Evolutionary conservation across 1,140 invertebrate genomes (phyloP).

Genomic region (Macrobrachium rosenbergii): DNA sequence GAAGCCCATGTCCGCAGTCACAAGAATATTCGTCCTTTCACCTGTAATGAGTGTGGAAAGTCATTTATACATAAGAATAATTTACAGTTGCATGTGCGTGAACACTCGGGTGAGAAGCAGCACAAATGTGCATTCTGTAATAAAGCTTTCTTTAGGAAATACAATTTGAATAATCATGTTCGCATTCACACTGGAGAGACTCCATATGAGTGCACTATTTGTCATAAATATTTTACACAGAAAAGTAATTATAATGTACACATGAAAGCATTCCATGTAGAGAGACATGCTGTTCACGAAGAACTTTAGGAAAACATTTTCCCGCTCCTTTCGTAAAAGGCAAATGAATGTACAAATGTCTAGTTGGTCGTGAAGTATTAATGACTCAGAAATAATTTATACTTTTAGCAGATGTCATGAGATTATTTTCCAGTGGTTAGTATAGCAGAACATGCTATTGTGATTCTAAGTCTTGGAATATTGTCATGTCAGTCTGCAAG

Average conservation of each 20-base stretch:
- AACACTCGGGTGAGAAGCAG: slow-evolving; percentile 90
- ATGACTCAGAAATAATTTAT: slow-evolving; percentile 13
- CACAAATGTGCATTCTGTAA: slow-evolving; percentile 90
- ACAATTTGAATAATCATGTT: slow-evolving; percentile 89
- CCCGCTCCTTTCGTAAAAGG: neutral
- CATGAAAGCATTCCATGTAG: slow-evolving; percentile 66
- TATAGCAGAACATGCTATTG: neutral
- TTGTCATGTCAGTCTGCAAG: no score
- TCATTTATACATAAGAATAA: slow-evolving; percentile 95
- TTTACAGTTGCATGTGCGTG: slow-evolving; percentile 88
- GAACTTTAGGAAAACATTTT: slow-evolving; percentile 51
- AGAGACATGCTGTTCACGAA: slow-evolving; percentile 65
- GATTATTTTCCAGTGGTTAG: slow-evolving; percentile 4
- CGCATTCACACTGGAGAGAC: slow-evolving; percentile 86
- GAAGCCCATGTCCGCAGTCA: slow-evolving; percentile 77
- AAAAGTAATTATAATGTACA: slow-evolving; percentile 67
- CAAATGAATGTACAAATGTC: slow-evolving; percentile 40
- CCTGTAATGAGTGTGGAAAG: slow-evolving; percentile 93
- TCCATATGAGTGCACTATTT: slow-evolving; percentile 71
- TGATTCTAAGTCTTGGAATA: neutral
- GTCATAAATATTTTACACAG: slow-evolving; percentile 66
- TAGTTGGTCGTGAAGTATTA: slow-evolving; percentile 46
- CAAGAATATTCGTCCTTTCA: slow-evolving; percentile 75
- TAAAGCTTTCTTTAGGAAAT: slow-evolving; percentile 87
- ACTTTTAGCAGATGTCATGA: no score